Evolutionary conservation across 2,888 invertebrate species (phyloP), one percentile per base, ranked within the genome.

Genomic region (Conchocele bisecta): DNA sequence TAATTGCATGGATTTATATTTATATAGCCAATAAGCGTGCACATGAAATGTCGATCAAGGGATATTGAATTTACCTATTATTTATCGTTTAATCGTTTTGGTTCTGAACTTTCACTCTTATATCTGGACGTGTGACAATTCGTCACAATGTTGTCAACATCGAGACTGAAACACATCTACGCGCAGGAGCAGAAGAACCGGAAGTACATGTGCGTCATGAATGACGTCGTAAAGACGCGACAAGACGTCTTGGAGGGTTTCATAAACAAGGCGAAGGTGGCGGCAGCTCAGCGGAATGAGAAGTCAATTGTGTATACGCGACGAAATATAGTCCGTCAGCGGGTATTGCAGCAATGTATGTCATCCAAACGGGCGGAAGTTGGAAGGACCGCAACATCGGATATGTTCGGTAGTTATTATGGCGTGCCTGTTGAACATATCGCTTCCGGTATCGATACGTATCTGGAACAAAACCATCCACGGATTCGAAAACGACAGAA

Each of bases 201-300:
- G 46, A 82, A 82, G 59, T 81, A 75, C 54, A 76, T 79, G 9
- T 81, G 80, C 54, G 74, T 82, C 33, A 73, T 81, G 61, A 82
- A 82, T 58, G 80, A 82, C 42, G 67, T 82, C n/a, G 72, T 68
- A 17, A 77, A 75, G 46, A 58, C 79, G 9, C 73, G 63, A 29
- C 75, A 73, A 28, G 70, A 71, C 2, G 58, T 71, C 20, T 72
- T 72, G 37, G 60, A 64, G 13, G 70, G 73, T 13, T 77, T 66
- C 26, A 72, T 82, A 11, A 70, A 70, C 1, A 73, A 72, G 3
- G 82, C 80, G 58, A 74, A 75, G 56, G 75, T 75, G 24, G 82
- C 79, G 44, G 56, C 74, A 4, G 61, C 46, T 5, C 68, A 79
- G 29, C 69, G 67, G n/a, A 67, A 57, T 51, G 44, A 75, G 15